Evolutionary conservation across 2,888 invertebrate species (phyloP).

Genomic region (Oligia strigilis): DNA sequence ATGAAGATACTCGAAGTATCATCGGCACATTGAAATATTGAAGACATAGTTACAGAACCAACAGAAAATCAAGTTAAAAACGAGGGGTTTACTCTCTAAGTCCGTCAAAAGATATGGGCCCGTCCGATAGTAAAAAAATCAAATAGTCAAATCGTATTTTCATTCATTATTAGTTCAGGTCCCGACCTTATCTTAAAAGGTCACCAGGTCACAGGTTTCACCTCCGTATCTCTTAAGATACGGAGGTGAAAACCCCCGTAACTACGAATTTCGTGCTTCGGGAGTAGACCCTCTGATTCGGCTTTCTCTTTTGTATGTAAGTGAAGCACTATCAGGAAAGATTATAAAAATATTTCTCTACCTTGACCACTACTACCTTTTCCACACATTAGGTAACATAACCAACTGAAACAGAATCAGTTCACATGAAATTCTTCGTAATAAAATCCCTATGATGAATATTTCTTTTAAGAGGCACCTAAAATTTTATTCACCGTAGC

Average conservation of each 20-base stretch:
- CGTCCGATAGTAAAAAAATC: too few species aligned
- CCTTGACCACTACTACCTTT: neutral
- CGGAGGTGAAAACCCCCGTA: neutral
- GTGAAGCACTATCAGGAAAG: neutral
- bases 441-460: constrained; percentile 67
- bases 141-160: neutral
- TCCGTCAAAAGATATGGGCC: neutral
- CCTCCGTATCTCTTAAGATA: neutral
- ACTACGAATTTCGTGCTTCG: neutral
- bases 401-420: constrained; percentile 31
- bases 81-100: neutral
- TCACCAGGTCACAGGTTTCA: too few species aligned
- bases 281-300: neutral
- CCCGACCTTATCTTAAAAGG: neutral
- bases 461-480: constrained; percentile 73
- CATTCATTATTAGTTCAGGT: neutral
- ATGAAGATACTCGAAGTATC: constrained; percentile 38
- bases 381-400: neutral
- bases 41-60: neutral
- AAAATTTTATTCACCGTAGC: constrained; percentile 81
- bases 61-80: neutral
- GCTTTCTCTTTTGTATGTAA: neutral
- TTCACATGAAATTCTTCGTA: constrained; percentile 33
- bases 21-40: constrained; percentile 39
- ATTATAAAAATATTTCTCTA: neutral